These are phyloP conservation scores for Drosophila quinaria DNA, from an alignment of 2,888 invertebrate species.

Conservation along the genomic window DNA sequence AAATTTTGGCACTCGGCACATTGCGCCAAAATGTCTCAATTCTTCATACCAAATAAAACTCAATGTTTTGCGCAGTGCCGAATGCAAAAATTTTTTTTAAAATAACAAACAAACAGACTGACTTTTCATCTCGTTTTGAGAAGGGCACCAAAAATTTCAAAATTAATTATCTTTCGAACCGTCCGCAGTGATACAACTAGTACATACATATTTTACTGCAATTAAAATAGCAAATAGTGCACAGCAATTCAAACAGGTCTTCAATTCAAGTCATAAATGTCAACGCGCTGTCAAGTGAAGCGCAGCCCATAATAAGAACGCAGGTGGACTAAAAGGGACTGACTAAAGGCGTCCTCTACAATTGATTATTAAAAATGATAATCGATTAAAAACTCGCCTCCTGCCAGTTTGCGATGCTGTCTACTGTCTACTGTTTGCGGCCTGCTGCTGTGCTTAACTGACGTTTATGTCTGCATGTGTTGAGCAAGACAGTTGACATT, in stretches of 20 bases:
- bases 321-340: constrained; percentile 38
- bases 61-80: too few species aligned
- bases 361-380: constrained; percentile 86
- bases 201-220: constrained; percentile 46
- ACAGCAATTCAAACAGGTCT: constrained; percentile 27
- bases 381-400: constrained; percentile 83
- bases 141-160: too few species aligned
- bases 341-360: constrained; percentile 58
- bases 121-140: too few species aligned
- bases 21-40: too few species aligned
- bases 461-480: constrained; percentile 86
- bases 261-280: constrained; percentile 73
- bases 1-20: too few species aligned
- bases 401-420: constrained; percentile 36
- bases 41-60: too few species aligned
- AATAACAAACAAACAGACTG: too few species aligned
- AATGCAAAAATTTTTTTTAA: too few species aligned
- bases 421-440: constrained; percentile 35
- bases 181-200: too few species aligned
- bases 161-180: too few species aligned
- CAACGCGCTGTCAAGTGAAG: constrained; percentile 54
- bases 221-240: constrained; percentile 65
- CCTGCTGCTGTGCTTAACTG: constrained; percentile 65
- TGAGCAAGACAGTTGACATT: constrained; percentile 84
- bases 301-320: constrained; percentile 55